Percentiles rank a stretch among this genome's conserved stretches.
These are phyloP conservation scores for Bathynomus jamesi DNA, from an alignment of 1,140 invertebrate genomes.

Conservation along the genomic window DNA sequence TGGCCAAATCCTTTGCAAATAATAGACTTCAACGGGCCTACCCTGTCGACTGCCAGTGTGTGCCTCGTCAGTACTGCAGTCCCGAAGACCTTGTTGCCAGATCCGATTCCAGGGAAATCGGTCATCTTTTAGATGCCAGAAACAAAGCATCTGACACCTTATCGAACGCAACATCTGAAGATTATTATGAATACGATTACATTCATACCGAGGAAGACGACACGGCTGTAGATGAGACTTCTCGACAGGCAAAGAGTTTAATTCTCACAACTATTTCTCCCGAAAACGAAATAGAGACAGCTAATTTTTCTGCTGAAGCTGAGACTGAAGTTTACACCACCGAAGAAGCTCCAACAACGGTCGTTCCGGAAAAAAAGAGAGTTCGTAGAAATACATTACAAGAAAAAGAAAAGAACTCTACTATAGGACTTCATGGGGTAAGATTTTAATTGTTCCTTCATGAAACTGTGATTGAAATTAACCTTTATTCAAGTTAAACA, in stretches of 20 bases:
- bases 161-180: constrained; percentile 11
- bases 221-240: neutral
- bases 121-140: constrained; percentile 9
- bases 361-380: neutral
- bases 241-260: neutral
- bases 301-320: neutral
- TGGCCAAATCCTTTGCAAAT: constrained; percentile 4
- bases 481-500: neutral
- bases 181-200: neutral
- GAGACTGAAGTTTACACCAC: neutral
- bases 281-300: neutral
- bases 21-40: constrained; percentile 8
- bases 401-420: neutral
- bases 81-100: constrained; percentile 3
- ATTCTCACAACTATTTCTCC: neutral
- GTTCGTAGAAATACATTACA: neutral
- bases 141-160: neutral
- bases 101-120: constrained; percentile 2
- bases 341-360: neutral
- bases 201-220: neutral
- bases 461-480: neutral
- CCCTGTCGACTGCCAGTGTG: constrained; percentile 12
- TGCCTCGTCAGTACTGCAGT: constrained; percentile 11
- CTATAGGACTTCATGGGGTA: constrained; percentile 10
- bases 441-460: neutral